Evolutionary conservation across 2,888 invertebrate genomes (phyloP), one percentile per base, ranked within the genome.

Genomic region (Aplocera efformata): DNA sequence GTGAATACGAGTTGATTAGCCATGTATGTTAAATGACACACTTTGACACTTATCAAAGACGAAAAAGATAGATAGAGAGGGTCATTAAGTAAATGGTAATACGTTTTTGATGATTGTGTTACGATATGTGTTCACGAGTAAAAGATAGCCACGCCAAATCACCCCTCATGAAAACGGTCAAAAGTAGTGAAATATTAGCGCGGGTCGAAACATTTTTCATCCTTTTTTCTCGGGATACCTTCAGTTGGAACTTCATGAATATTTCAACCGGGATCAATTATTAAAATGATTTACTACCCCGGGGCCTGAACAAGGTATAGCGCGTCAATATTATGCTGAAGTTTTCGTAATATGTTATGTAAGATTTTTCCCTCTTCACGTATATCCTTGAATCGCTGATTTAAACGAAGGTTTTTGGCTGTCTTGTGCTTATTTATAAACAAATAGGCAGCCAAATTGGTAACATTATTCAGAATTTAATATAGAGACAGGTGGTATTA

Each of bases 271-370:
- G 68, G 79, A 85, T 88, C 82, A 85, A 85, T 86, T 88, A 88
- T 88, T 86, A 83, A 86, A 81, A 86, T 86, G 84, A 86, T 86
- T 85, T 86, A 86, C 80, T 78, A 69, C 77, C 69, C 66, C 60
- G 63, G 50, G 62, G 65, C 51, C 63, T 58, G 65, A 66, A 63
- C 66, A 74, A 72, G 68, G 67, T 56, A 63, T 59, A 53, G 60
- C 56, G 50, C 56, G 50, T 55, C 59, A 67, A 66, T 67, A 67
- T 68, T 41, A 54, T 63, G 61, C 60, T 58, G 60, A 62, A 58
- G 56, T 70, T 73, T 64, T 67, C 54, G 57, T 63, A 60, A 57
- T 54, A 60, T 44, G 44, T 50, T 50, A 59, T 50, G 50, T 38
- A 52, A 54, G 54, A 50, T 54, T 58, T 61, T 63, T 59, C 51